A percentile compares a stretch with the other conserved stretches of the same genome.
These are phyloP conservation scores for Drosophila birchii DNA, from an alignment of 2,888 invertebrate genomes.

Conservation along the genomic window DNA sequence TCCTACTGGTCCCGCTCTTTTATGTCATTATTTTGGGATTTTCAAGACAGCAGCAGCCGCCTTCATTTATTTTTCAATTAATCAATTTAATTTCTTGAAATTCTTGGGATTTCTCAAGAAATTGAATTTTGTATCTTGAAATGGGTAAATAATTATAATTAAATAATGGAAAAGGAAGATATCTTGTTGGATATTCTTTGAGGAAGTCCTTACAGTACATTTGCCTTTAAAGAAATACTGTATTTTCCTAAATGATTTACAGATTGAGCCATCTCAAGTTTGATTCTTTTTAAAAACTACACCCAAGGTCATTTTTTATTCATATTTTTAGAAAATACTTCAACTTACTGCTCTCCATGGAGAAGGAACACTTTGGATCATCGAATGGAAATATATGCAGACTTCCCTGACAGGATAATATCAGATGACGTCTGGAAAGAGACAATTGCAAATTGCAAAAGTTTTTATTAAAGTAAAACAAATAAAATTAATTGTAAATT, in stretches of 20 bases:
- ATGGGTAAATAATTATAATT: neutral
- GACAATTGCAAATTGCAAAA: neutral
- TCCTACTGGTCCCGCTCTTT: conserved; percentile 1
- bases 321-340: neutral
- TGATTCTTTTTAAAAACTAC: neutral
- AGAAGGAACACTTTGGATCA: conserved; percentile 97
- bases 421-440: conserved; percentile 91
- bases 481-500: too few relatives aligned
- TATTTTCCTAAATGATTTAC: neutral
- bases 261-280: neutral
- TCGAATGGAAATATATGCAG: conserved; percentile 98
- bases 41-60: neutral
- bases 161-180: too few relatives aligned
- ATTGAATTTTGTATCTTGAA: neutral
- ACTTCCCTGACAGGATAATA: conserved; percentile 96
- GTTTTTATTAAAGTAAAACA: too few relatives aligned
- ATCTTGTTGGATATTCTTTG: neutral
- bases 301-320: neutral
- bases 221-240: neutral
- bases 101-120: neutral
- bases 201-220: neutral
- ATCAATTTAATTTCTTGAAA: conserved; percentile 2
- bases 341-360: conserved; percentile 97
- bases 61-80: conserved; percentile 9
- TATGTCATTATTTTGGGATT: conserved; percentile 3